Base-by-base conservation (phyloP, 2,888 invertebrate species). In the Smittia sp. region DNA sequence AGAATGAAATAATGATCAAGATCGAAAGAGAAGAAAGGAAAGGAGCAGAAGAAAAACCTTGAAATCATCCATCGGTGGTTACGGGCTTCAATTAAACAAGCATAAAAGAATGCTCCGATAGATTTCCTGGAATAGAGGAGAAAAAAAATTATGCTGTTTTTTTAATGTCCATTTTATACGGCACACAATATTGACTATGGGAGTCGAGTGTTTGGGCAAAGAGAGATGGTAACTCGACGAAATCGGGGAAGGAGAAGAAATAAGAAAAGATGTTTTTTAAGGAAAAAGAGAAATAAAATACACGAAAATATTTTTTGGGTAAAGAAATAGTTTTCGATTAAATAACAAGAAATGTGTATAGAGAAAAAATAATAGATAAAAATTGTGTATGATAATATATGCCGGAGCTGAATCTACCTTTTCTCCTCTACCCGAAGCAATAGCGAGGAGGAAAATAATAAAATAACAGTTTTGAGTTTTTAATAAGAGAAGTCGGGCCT, bases 51-150 rank as follows among this genome's bases (percentile, higher is more conserved):
- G 46, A 54, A 69, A 27, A 69, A 41, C 54, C 69, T 68, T 68
- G 68, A 68, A 68, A 68, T 68, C 46, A 41, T 38, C 39, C 24
- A 32, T 32, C 41, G 41, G 68, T 68, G 68, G 68, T 68, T 68
- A 68, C 68, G 68, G 68, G 25, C 69, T 69, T 69, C 69, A 69
- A 69, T 69, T 69, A 69, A 69, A 69, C 27, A 54, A 11, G 41
- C 69, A 54, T 52, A 69, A 69, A 69, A 69, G 69, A 69, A 69
- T 69, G 52, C 69, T 20, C 69, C 69, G 69, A 69, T 69, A 69
- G 69, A 69, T 69, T 69, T 69, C 69, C 69, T 52, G 22, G 69
- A 69, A 68, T 52, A 27, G 18, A 18, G 7, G n/a, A 69, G 54
- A 69, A 69, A 54, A 69, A 69, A 69, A 69, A 69, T 54, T 69